Percentiles rank a stretch among this genome's conserved stretches.
These are phyloP conservation scores for Platyscelio sp. DNA, from an alignment of 2,888 invertebrate species.

Conservation along the genomic window DNA sequence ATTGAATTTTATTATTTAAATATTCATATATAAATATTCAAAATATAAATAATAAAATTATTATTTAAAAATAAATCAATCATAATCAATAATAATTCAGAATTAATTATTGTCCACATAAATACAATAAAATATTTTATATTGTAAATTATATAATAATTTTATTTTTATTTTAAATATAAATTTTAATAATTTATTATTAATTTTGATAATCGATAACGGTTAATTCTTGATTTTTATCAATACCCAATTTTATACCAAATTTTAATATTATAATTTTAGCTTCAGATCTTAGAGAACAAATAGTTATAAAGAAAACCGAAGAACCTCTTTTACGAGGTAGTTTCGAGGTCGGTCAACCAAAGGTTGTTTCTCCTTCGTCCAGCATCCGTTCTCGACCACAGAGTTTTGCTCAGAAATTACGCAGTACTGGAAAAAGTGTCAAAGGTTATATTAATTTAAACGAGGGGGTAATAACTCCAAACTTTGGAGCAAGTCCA, in stretches of 20 bases:
- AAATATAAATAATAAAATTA: too few relatives aligned
- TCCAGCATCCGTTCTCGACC: slow-evolving; percentile 89
- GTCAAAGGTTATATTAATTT: slow-evolving; percentile 95
- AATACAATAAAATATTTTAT: too few relatives aligned
- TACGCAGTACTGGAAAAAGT: slow-evolving; percentile 94
- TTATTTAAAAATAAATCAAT: too few relatives aligned
- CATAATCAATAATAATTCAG: too few relatives aligned
- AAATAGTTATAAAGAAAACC: slow-evolving; percentile 85
- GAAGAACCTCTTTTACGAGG: slow-evolving; percentile 79
- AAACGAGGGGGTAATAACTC: slow-evolving; percentile 91
- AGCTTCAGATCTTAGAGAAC: slow-evolving; percentile 89
- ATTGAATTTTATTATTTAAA: too few relatives aligned
- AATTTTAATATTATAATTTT: slow-evolving; percentile 12
- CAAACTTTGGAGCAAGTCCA: slow-evolving; percentile 89
- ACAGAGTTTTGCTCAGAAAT: slow-evolving; percentile 95
- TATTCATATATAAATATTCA: too few relatives aligned
- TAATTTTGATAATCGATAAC: too few relatives aligned
- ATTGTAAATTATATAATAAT: too few relatives aligned
- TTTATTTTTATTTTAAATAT: too few relatives aligned
- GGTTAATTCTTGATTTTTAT: too few relatives aligned
- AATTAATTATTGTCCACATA: too few relatives aligned
- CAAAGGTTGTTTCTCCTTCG: slow-evolving; percentile 86
- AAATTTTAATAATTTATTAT: too few relatives aligned
- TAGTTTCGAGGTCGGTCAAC: slow-evolving; percentile 77
- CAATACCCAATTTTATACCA: neutral